These are phyloP conservation scores for Podocnemis expansa DNA, from an alignment of 2,113 vertebrate genomes.

Conservation along the genomic window DNA sequence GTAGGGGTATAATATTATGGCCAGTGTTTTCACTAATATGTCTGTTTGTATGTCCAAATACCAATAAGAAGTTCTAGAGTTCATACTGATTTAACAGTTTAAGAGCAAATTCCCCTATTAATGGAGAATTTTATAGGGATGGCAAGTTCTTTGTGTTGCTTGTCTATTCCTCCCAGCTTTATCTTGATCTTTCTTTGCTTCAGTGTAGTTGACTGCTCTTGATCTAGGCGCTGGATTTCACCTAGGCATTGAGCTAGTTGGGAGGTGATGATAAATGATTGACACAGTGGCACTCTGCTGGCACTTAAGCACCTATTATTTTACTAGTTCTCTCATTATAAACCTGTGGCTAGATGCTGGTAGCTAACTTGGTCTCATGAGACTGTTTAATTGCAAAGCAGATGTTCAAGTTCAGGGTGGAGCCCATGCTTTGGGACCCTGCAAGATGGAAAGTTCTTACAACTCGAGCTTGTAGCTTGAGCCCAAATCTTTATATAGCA, in stretches of 20 bases:
- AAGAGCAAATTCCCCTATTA: neutral
- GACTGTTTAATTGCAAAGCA: neutral
- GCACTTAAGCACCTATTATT: neutral
- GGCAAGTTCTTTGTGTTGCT: neutral
- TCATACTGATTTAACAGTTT: neutral
- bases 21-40: neutral
- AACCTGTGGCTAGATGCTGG: neutral
- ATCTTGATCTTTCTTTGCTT: fast-evolving
- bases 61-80: neutral
- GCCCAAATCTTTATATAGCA: neutral
- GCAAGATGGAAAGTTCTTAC: neutral
- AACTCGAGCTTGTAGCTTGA: neutral
- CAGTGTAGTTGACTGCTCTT: neutral
- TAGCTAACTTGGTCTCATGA: neutral
- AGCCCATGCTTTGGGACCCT: neutral
- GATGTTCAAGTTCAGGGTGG: neutral
- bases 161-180: neutral
- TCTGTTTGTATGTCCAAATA: neutral
- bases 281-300: neutral
- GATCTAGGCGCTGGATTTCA: neutral
- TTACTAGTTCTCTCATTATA: neutral
- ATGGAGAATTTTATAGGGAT: neutral
- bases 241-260: neutral
- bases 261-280: neutral
- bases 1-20: neutral